phyloP scores from a whole-genome alignment of 2,113 vertebrate species.

The Neolamprologus brichardi region DNA sequence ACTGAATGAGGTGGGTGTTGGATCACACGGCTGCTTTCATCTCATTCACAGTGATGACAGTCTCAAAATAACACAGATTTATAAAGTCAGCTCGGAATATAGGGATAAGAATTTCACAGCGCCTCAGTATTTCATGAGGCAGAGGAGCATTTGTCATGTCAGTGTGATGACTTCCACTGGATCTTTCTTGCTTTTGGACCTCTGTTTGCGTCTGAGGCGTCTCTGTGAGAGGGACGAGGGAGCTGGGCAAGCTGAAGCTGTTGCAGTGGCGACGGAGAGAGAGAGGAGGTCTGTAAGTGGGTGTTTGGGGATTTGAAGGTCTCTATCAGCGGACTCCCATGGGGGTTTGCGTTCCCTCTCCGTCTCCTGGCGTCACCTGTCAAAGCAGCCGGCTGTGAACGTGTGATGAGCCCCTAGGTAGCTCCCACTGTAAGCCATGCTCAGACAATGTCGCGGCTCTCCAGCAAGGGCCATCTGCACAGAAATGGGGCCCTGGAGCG shows the following conservation, averaged over 20 bases:
- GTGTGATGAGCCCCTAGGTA: conserved; percentile 74
- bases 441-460: conserved; percentile 72
- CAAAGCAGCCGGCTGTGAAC: conserved; percentile 76
- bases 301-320: conserved; percentile 22
- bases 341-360: conserved; percentile 52
- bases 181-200: conserved; percentile 51
- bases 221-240: conserved; percentile 35
- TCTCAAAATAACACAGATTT: conserved; percentile 22
- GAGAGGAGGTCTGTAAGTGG: conserved; percentile 46
- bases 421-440: conserved; percentile 70
- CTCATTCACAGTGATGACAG: conserved; percentile 65
- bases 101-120: neutral
- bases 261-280: conserved; percentile 57
- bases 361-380: conserved; percentile 79
- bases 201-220: conserved; percentile 66
- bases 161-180: conserved; percentile 66
- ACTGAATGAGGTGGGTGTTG: conserved; percentile 53
- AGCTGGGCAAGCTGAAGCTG: conserved; percentile 4
- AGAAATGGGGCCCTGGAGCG: conserved; percentile 72
- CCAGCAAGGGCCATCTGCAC: conserved; percentile 76
- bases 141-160: conserved; percentile 47
- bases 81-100: conserved; percentile 11
- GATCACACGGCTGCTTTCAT: conserved; percentile 47
- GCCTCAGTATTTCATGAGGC: conserved; percentile 5
- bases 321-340: conserved; percentile 26